A percentile compares a stretch with the other conserved stretches of the same genome.
Conservation (phyloP, 2,797 vertebrate genomes). For the Lateolabrax maculatus region DNA sequence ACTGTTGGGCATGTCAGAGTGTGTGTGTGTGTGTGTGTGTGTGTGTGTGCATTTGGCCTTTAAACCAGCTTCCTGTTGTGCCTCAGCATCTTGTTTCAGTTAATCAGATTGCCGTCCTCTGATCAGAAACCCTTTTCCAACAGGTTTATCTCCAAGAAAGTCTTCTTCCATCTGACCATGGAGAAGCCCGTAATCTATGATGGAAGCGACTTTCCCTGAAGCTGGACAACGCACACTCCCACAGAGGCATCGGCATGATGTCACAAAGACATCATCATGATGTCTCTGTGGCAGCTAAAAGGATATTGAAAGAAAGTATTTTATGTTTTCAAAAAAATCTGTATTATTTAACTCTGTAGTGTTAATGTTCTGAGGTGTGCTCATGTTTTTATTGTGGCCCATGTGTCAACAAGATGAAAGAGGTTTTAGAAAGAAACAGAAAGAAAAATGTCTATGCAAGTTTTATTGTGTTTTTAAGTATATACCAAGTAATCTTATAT, state of each 20-base stretch:
- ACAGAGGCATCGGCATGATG: conserved; percentile 1
- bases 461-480: conserved; percentile 21
- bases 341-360: conserved; percentile 40
- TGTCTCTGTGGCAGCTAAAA: conserved; percentile 19
- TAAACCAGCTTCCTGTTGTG: not conserved
- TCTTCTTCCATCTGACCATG: conserved; percentile 93
- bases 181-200: conserved; percentile 95
- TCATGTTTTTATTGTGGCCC: conserved; percentile 32
- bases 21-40: not conserved
- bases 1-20: not conserved
- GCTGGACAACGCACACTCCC: not conserved
- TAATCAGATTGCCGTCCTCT: conserved; percentile 26
- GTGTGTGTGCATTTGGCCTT: not conserved
- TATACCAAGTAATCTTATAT: conserved; percentile 41
- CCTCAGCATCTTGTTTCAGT: not conserved
- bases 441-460: conserved; percentile 29
- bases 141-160: conserved; percentile 97
- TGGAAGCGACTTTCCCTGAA: conserved; percentile 92
- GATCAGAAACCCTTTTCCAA: conserved; percentile 42
- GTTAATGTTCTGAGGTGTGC: conserved; percentile 31
- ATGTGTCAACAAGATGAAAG: conserved; percentile 22
- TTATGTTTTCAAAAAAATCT: conserved; percentile 9
- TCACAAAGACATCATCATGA: conserved; percentile 21
- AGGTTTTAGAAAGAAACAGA: conserved; percentile 6
- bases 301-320: too few species aligned